phyloP scores from a whole-genome alignment of 2,888 invertebrate species.

The Liodrosophila aerea region DNA sequence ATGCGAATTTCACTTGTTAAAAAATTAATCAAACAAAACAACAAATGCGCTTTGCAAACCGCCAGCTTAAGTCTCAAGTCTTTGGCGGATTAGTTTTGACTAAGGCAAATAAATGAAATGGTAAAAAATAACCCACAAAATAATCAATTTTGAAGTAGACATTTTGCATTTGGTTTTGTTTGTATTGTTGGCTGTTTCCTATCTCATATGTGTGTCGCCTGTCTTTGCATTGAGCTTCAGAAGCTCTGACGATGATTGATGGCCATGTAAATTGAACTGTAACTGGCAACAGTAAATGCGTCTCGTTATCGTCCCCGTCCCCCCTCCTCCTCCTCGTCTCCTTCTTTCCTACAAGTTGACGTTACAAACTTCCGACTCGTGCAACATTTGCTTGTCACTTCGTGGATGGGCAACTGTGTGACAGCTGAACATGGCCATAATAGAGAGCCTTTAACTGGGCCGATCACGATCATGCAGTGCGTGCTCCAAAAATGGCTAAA shows the following conservation, averaged over 20 bases:
- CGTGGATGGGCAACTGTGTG: conserved; percentile 36
- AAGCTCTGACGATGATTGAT: conserved; percentile 52
- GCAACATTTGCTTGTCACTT: conserved; percentile 45
- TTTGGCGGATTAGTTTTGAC: conserved; percentile 52
- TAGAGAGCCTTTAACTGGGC: not conserved
- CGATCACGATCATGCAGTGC: conserved; percentile 34
- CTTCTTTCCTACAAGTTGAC: conserved; percentile 7
- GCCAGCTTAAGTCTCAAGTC: conserved; percentile 43
- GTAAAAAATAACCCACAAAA: conserved; percentile 26
- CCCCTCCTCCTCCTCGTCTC: no score
- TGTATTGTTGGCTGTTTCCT: not conserved
- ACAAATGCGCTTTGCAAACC: conserved; percentile 15
- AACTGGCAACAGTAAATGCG: conserved; percentile 16
- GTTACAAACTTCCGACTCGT: conserved; percentile 47
- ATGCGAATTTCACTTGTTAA: conserved; percentile 37
- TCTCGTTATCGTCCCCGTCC: conserved; percentile 40
- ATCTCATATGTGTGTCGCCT: not conserved
- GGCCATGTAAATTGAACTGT: conserved; percentile 53
- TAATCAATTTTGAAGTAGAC: conserved; percentile 42
- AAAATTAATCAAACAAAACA: conserved; percentile 1
- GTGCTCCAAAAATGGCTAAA: conserved; percentile 59
- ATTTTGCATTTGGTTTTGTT: conserved; percentile 12
- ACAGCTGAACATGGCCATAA: conserved; percentile 52
- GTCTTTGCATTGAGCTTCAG: conserved; percentile 11
- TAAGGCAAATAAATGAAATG: no score